Conservation (phyloP, 2,113 vertebrate species). For the Meleagris gallopavo region DNA sequence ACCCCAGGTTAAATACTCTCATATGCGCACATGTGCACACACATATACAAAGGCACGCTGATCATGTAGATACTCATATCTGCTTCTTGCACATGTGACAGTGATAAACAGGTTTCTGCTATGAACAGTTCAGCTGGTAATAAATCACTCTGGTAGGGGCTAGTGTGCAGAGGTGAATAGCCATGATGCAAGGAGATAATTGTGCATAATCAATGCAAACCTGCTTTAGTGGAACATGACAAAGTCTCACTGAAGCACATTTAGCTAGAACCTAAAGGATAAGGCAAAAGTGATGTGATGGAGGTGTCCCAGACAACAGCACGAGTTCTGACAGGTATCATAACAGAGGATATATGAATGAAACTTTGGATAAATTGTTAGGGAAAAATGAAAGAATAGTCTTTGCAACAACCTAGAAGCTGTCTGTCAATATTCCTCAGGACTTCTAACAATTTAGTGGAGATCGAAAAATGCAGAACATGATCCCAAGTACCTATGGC, state of each 20-base stretch:
- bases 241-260: constrained; percentile 60
- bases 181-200: constrained; percentile 41
- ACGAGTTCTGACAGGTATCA: background rate
- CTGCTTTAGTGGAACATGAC: constrained; percentile 54
- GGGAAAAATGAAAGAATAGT: background rate
- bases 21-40: rapidly evolving
- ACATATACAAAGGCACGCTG: background rate
- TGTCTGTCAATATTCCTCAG: background rate
- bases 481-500: background rate
- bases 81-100: constrained; percentile 61
- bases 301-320: background rate
- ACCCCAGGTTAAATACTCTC: background rate
- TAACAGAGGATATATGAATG: background rate
- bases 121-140: constrained; percentile 68
- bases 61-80: constrained; percentile 62
- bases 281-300: background rate
- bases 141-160: constrained; percentile 70
- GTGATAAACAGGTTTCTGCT: constrained; percentile 74
- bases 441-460: background rate
- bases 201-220: constrained; percentile 73
- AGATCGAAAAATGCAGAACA: background rate
- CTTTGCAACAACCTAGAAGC: background rate
- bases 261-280: constrained; percentile 34
- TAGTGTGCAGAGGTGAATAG: constrained; percentile 44
- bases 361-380: background rate